These are phyloP conservation scores for Thera britannica DNA, from an alignment of 2,888 invertebrate genomes.

Conservation along the genomic window DNA sequence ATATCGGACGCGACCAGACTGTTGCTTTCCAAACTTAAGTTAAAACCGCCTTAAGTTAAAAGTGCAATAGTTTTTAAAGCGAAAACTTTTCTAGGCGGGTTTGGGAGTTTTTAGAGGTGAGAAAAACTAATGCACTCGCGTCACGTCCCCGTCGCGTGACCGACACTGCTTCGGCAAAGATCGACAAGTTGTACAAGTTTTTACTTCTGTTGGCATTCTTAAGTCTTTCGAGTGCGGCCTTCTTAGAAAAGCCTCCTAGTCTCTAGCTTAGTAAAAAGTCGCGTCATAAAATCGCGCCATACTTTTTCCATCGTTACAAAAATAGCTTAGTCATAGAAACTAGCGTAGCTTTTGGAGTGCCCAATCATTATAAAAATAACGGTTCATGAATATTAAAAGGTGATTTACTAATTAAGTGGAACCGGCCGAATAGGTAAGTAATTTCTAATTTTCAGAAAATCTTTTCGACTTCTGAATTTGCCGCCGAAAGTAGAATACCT, in stretches of 20 bases:
- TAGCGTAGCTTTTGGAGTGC: conserved; percentile 29
- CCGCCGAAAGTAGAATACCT: not conserved
- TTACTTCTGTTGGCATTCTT: no score
- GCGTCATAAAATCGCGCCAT: conserved; percentile 2
- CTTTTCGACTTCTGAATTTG: conserved; percentile 36
- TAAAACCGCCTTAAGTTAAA: no score
- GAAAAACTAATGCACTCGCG: no score
- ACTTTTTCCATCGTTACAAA: not conserved
- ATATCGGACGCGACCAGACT: conserved; percentile 9
- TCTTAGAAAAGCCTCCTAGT: no score
- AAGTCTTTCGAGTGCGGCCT: no score
- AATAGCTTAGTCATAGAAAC: conserved; percentile 22
- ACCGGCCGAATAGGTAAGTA: conserved; percentile 42
- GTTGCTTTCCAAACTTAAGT: no score
- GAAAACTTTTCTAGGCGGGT: no score
- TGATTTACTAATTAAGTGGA: conserved; percentile 54
- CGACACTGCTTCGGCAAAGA: no score
- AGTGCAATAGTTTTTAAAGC: no score
- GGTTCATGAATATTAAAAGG: conserved; percentile 54
- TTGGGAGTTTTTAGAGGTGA: no score
- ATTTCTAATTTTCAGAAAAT: conserved; percentile 48
- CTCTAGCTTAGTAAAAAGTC: not conserved
- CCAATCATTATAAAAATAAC: conserved; percentile 35
- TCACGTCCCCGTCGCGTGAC: no score
- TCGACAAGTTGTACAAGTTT: no score